Conservation (phyloP, 2,797 vertebrate genomes). For the Sarcophilus harrisii region DNA sequence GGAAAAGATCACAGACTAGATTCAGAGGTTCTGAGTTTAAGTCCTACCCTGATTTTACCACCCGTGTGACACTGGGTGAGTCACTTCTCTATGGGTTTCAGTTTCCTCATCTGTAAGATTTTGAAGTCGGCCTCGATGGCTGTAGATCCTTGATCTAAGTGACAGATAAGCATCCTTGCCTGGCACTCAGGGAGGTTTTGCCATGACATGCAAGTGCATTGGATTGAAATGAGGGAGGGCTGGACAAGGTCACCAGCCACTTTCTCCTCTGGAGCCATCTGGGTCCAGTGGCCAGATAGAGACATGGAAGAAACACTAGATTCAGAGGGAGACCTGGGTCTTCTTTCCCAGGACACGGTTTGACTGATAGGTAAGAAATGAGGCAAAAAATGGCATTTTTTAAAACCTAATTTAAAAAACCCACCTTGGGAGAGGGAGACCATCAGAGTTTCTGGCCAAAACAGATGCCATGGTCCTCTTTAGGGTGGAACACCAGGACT, state of each 20-base stretch:
- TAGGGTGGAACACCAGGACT: neutral
- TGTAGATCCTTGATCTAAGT: neutral
- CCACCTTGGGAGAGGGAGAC: too few species aligned
- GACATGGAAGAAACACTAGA: too few species aligned
- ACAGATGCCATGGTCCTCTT: neutral
- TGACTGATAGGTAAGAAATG: too few species aligned
- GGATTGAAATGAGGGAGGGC: too few species aligned
- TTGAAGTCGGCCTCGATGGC: neutral
- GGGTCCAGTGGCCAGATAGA: too few species aligned
- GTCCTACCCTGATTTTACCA: neutral
- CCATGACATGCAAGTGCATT: neutral
- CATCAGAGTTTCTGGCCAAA: too few species aligned
- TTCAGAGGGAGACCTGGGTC: too few species aligned
- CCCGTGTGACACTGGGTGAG: neutral
- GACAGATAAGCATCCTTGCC: neutral
- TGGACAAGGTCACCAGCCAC: neutral
- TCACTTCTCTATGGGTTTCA: neutral
- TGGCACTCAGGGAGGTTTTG: neutral
- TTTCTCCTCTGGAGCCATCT: too few species aligned
- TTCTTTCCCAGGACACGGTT: too few species aligned
- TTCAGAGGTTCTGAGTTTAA: neutral
- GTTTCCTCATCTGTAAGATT: neutral
- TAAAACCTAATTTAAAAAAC: too few species aligned
- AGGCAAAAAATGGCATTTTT: too few species aligned
- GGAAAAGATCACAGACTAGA: neutral